These are phyloP conservation scores for Nettapus auritus DNA, from an alignment of 2,113 vertebrate species.

Conservation along the genomic window DNA sequence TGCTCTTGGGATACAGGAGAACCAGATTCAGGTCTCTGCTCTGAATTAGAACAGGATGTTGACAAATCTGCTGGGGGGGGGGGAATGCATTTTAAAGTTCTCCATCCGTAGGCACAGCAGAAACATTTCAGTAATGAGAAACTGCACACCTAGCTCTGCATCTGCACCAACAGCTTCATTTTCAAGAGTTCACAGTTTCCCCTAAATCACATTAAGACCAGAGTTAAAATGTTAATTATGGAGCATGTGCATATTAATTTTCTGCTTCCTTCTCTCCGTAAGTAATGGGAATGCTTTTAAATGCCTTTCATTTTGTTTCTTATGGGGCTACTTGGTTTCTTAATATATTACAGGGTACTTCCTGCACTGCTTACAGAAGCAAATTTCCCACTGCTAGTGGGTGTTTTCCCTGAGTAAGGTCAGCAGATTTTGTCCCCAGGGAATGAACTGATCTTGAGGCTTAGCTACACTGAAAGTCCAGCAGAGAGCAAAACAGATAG, in stretches of 20 bases:
- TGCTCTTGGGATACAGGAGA: background rate
- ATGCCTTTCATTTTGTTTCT: constrained; percentile 46
- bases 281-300: constrained; percentile 45
- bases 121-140: constrained; percentile 37
- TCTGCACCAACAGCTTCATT: constrained; percentile 53
- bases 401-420: constrained; percentile 46
- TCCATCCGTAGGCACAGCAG: constrained; percentile 20
- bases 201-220: constrained; percentile 34
- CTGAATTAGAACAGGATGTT: constrained; percentile 57
- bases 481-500: constrained; percentile 27
- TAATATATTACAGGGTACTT: constrained; percentile 65
- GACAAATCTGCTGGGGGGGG: background rate
- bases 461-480: constrained; percentile 2
- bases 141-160: constrained; percentile 49
- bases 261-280: background rate
- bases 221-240: constrained; percentile 45
- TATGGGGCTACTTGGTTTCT: constrained; percentile 42
- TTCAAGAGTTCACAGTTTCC: constrained; percentile 36
- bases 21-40: constrained; percentile 12
- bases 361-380: constrained; percentile 57
- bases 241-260: constrained; percentile 50
- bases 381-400: constrained; percentile 62
- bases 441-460: constrained; percentile 2
- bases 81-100: background rate
- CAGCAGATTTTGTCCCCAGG: constrained; percentile 37